Evolutionary conservation across 2,113 vertebrate species (phyloP).

Genomic region (Apeltes quadracus): DNA sequence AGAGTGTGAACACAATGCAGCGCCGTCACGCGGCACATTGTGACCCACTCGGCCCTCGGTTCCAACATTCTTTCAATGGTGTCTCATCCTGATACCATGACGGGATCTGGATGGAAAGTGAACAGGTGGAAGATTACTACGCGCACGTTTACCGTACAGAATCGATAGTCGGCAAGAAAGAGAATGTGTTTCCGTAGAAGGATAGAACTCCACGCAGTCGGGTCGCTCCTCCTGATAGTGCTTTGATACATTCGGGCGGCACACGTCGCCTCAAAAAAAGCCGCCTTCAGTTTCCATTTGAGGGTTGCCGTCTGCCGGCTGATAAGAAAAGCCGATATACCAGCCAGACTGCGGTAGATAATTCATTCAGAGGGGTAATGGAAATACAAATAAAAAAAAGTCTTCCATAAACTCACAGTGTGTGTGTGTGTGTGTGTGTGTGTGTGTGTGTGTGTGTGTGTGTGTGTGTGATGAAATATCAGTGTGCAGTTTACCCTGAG

Average conservation of each 20-base stretch:
- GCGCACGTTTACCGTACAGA: no score
- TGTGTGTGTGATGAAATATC: not conserved
- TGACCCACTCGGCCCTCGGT: no score
- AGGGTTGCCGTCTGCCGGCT: slow-evolving; percentile 54
- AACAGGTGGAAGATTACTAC: no score
- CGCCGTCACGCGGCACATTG: slow-evolving; percentile 1
- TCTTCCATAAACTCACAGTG: not conserved
- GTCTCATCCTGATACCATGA: no score
- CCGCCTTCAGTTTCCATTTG: slow-evolving; percentile 51
- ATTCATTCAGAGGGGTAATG: slow-evolving; percentile 36
- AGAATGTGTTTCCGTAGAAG: not conserved
- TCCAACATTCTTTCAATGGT: no score
- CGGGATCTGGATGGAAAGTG: no score
- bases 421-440: no score
- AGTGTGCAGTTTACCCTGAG: not conserved
- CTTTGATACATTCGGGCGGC: slow-evolving; percentile 43
- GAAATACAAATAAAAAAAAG: slow-evolving; percentile 11
- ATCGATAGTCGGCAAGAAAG: no score
- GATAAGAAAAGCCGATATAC: slow-evolving; percentile 64
- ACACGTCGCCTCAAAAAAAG: slow-evolving; percentile 9
- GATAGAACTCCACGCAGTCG: not conserved
- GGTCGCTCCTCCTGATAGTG: not conserved
- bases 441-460: no score
- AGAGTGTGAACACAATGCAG: slow-evolving; percentile 16
- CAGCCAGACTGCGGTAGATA: slow-evolving; percentile 12